Evolutionary conservation across 2,113 vertebrate species (phyloP).

Genomic region (Ariopsis seemanni): DNA sequence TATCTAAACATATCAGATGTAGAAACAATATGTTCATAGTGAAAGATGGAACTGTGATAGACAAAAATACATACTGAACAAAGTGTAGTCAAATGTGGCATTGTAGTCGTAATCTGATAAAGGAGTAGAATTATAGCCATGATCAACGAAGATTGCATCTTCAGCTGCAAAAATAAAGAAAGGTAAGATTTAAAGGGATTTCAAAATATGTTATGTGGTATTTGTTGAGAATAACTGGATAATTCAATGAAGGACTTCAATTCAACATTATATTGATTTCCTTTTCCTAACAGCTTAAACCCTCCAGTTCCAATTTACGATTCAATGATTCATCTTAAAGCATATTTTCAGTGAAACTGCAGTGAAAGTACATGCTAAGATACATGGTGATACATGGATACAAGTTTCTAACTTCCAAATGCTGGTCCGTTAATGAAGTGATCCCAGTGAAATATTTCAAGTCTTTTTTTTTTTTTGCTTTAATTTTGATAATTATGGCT

Average conservation of each 20-base stretch:
- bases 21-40: neutral
- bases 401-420: no score
- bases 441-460: no score
- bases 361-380: neutral
- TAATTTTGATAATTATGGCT: no score
- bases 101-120: constrained; percentile 47
- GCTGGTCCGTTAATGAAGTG: no score
- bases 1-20: neutral
- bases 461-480: no score
- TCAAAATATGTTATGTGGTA: neutral
- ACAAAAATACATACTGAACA: constrained; percentile 52
- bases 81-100: constrained; percentile 32
- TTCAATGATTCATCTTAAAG: neutral
- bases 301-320: neutral
- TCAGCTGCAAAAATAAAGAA: constrained; percentile 26
- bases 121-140: constrained; percentile 23
- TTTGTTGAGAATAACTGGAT: neutral
- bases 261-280: neutral
- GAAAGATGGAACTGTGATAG: neutral
- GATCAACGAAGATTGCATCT: neutral
- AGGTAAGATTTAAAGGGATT: neutral
- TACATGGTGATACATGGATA: no score
- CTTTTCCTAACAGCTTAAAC: neutral
- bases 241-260: neutral
- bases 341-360: neutral